Evolutionary conservation across 2,113 vertebrate genomes (phyloP).

Genomic region (Halcyon malimbica): DNA sequence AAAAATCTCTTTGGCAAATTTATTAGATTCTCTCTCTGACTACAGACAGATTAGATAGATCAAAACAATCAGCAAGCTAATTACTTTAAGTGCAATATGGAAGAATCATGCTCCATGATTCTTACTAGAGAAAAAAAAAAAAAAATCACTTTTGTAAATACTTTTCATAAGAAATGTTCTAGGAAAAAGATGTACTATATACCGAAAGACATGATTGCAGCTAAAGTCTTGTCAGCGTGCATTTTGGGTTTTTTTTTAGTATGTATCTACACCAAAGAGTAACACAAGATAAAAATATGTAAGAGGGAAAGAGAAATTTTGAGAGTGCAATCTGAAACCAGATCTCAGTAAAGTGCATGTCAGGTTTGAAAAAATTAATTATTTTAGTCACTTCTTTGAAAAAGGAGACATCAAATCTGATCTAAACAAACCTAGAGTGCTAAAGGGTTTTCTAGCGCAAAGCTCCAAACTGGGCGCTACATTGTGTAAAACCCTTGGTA

Average conservation of each 20-base stretch:
- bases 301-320: background rate
- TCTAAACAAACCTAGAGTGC: background rate
- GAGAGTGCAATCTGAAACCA: background rate
- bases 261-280: background rate
- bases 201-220: background rate
- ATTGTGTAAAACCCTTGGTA: background rate
- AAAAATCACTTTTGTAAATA: background rate
- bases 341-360: background rate
- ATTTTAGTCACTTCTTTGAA: background rate
- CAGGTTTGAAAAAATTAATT: background rate
- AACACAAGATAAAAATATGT: background rate
- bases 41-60: background rate
- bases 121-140: background rate
- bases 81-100: background rate
- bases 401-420: background rate
- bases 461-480: background rate
- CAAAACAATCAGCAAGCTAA: conserved; percentile 27
- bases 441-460: background rate
- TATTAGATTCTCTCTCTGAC: background rate
- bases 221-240: background rate
- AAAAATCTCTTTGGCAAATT: background rate
- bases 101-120: background rate
- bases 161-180: background rate
- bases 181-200: background rate
- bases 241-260: background rate